phyloP scores from a whole-genome alignment of 2,113 vertebrate species.

The Neolamprologus devosi region DNA sequence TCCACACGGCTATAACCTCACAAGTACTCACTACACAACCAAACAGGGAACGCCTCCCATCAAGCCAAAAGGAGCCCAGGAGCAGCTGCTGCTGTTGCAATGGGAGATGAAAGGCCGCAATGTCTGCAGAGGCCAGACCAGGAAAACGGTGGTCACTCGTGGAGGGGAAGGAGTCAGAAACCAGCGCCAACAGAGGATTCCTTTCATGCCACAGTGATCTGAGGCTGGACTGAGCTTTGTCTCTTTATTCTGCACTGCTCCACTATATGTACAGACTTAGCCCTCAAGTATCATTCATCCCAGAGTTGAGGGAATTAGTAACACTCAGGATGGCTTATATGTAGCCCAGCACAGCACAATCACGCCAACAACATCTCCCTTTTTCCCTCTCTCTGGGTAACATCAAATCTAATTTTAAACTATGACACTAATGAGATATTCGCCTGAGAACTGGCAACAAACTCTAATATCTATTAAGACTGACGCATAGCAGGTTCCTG shows the following conservation, averaged over 20 bases:
- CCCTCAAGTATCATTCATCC: slow-evolving; percentile 3
- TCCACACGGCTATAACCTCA: background rate
- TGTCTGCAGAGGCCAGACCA: slow-evolving; percentile 29
- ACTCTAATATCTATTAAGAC: background rate
- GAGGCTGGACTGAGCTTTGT: slow-evolving; percentile 6
- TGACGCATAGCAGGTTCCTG: background rate
- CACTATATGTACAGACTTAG: background rate
- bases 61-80: background rate
- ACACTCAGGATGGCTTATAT: background rate
- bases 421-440: background rate
- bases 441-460: background rate
- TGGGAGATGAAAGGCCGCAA: slow-evolving; percentile 41
- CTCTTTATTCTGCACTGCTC: background rate
- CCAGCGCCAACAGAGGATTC: slow-evolving; percentile 48
- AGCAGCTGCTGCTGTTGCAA: slow-evolving; percentile 33
- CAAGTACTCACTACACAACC: background rate
- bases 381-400: background rate
- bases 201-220: slow-evolving; percentile 46
- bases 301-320: background rate
- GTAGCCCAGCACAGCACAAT: background rate
- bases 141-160: slow-evolving; percentile 26
- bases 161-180: background rate
- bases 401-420: background rate
- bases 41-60: background rate
- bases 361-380: background rate